Evolutionary conservation across 2,888 invertebrate genomes (phyloP), one percentile per base, ranked within the genome.

Genomic region (Lysandra bellargus): DNA sequence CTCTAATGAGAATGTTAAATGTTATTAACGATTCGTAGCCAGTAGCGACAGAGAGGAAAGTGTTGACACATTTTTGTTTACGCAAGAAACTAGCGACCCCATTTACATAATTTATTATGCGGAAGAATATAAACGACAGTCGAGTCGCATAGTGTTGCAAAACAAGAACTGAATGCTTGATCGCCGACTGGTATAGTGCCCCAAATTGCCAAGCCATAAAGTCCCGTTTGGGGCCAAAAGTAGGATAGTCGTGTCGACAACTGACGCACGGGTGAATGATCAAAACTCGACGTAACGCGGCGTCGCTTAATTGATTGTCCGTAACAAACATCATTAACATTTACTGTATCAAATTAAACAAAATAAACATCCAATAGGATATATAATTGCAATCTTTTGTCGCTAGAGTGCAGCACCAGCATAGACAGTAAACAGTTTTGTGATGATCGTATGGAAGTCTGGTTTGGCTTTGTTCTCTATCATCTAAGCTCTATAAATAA

Each of bases 91-190:
- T 2, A 4, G 23, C 30, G 64, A 30, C 73, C 73, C 73, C 12
- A n/a, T 7, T 73, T 40, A 17, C 73, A 14, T 30, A 49, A 75
- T 49, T 49, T 60, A 75, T 9, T 49, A 75, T 53, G 75, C 75
- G 75, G 75, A 75, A 75, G 44, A 9, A n/a, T 75, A 75, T 75
- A 75, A 49, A n/a, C 74, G 3, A n/a, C 49, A 23, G 49, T 64
- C 73, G 40, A 17, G 37, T 37, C 37, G 73, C 73, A 30, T 12
- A 17, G 40, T 30, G 30, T 61, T 61, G 61, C 61, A 23, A 61
- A 61, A 61, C 61, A 23, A 44, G 44, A 7, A 49, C 49, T 49
- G 9, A 49, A 49, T 49, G 49, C 49, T 49, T 57, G 53, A 17
- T 17, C 53, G 53, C 17, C 4, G 53, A 57, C 53, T 4, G 53